Evolutionary conservation across 2,797 vertebrate genomes (phyloP), one percentile per base, ranked within the genome.

Genomic region (Enteromius argenteus): DNA sequence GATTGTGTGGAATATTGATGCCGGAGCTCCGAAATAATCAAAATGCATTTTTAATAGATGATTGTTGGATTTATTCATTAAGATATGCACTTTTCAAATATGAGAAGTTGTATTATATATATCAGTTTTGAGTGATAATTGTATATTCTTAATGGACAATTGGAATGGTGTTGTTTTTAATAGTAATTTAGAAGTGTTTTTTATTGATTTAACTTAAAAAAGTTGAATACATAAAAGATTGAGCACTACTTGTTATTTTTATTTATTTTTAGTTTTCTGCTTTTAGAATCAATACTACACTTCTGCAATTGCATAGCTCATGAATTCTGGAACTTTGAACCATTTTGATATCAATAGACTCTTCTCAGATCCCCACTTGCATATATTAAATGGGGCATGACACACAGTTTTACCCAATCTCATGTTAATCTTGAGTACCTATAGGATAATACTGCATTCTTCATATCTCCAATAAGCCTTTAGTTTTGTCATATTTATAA

Each of bases 1-100:
- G 77, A 71, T 69, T 84, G 66, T 27, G 3, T 30, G 23, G 37
- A 71, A 60, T 69, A 78, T 84, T 62, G 74, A 84, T 66, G 42
- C 30, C 1, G 7, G 4, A 10, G 74, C 64, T 32, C 23, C 81
- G 44, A 35, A 68, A 68, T 77, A 76, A 84, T 84, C 7, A 68
- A 58, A 68, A 42, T 14, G 14, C 19, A 69, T 58, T 60, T 71
- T 60, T 46, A 78, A 84, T 69, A n/a, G 42, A 19, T 60, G 27
- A 32, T 42, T 53, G 42, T 37, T 17, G 37, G 37, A 68, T 71
- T 71, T 37, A 46, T 11, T 62, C 2, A 30, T n/a, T 15, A 49
- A 13, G 60, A 46, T 37, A 7, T 37, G 37, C n/a, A 67, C 30
- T 73, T 72, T 58, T 81, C 23, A 71, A 44, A 60, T 71, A 14